Percentiles rank a stretch among this genome's conserved stretches.
Evolutionary conservation across 2,888 invertebrate species (phyloP).

Genomic region (Diaphora mendica): DNA sequence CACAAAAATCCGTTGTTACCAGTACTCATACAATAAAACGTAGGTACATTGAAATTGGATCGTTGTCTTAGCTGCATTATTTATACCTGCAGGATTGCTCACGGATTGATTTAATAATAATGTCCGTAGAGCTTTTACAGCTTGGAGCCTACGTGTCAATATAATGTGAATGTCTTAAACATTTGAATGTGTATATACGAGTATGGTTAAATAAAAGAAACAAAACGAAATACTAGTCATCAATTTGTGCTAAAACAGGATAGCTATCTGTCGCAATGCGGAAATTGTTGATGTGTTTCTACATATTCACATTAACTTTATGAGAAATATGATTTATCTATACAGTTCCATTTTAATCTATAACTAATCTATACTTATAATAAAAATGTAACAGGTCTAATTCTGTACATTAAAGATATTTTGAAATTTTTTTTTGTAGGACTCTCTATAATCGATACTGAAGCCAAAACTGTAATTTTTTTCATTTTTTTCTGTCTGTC

Average conservation of each 20-base stretch:
- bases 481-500: too few relatives aligned
- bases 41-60: background rate
- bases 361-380: too few relatives aligned
- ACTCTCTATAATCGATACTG: too few relatives aligned
- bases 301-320: conserved; percentile 27
- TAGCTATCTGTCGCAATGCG: conserved; percentile 62
- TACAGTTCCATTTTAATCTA: background rate
- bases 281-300: conserved; percentile 45
- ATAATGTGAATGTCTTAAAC: background rate
- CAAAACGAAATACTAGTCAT: conserved; percentile 18
- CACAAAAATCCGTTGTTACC: background rate
- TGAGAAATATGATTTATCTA: conserved; percentile 19
- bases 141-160: background rate
- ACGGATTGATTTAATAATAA: background rate
- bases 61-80: background rate
- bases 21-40: background rate
- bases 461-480: too few relatives aligned
- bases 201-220: background rate
- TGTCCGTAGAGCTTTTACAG: too few relatives aligned
- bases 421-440: too few relatives aligned
- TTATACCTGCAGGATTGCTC: background rate
- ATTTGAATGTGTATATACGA: background rate
- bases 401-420: too few relatives aligned
- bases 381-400: too few relatives aligned
- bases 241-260: background rate